phyloP scores from a whole-genome alignment of 1,140 invertebrate genomes.

The Drosophila sechellia region DNA sequence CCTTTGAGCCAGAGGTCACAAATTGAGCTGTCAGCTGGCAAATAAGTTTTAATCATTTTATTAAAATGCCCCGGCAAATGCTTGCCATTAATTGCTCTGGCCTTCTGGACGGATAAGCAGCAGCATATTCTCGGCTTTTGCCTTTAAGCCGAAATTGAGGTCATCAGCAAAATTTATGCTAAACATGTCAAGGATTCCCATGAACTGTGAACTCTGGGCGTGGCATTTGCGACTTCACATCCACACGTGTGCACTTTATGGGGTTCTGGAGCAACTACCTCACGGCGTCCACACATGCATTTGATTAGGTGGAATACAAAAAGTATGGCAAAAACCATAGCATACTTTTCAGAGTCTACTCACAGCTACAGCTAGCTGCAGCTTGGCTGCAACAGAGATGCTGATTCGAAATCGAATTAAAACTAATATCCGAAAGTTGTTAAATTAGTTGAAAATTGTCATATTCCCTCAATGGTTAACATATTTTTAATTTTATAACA shows the following conservation, averaged over 20 bases:
- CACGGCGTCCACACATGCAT: slow-evolving; percentile 43
- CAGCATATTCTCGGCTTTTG: slow-evolving; percentile 13
- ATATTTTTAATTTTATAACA: too few species aligned
- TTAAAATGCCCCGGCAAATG: slow-evolving; percentile 51
- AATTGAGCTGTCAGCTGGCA: slow-evolving; percentile 78
- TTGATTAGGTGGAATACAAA: slow-evolving; percentile 50
- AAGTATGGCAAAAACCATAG: slow-evolving; percentile 31
- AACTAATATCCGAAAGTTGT: not conserved
- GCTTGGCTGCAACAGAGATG: not conserved
- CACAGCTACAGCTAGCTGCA: not conserved
- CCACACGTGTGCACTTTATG: slow-evolving; percentile 64
- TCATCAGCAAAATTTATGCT: slow-evolving; percentile 52
- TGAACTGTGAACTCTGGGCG: slow-evolving; percentile 1
- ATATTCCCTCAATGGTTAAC: too few species aligned
- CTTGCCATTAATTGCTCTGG: slow-evolving; percentile 52
- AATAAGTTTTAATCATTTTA: slow-evolving; percentile 74
- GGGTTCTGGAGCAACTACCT: slow-evolving; percentile 38
- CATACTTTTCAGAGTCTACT: slow-evolving; percentile 39
- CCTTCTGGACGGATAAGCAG: slow-evolving; percentile 15
- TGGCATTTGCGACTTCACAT: slow-evolving; percentile 9
- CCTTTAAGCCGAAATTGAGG: slow-evolving; percentile 21
- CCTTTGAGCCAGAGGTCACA: slow-evolving; percentile 58
- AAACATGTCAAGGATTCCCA: slow-evolving; percentile 41
- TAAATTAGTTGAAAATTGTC: not conserved
- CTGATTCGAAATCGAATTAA: not conserved